phyloP scores from a whole-genome alignment of 1,140 invertebrate species.

The Dendrolimus kikuchii region DNA sequence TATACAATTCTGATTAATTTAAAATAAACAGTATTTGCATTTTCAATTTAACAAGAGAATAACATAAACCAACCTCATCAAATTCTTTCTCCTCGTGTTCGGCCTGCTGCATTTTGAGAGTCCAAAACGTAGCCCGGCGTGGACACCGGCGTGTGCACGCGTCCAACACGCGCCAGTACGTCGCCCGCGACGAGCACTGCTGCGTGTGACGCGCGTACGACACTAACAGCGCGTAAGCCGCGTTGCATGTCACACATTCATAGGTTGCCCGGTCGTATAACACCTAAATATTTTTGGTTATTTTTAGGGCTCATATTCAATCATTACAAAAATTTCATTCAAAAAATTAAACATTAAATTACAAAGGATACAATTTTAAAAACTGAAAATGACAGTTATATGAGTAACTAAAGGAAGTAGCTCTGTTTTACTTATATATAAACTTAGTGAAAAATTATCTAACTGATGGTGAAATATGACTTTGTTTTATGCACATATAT shows the following conservation, averaged over 20 bases:
- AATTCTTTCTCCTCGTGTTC: constrained; percentile 35
- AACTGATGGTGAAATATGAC: no score
- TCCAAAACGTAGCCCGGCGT: constrained; percentile 31
- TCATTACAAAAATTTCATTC: no score
- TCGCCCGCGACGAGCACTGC: constrained; percentile 27
- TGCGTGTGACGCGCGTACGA: constrained; percentile 24
- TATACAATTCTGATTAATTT: no score
- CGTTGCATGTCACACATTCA: constrained; percentile 7
- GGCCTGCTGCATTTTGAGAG: constrained; percentile 42
- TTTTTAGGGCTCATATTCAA: no score
- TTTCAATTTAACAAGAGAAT: background rate
- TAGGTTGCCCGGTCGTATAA: constrained; percentile 49
- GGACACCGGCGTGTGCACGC: constrained; percentile 31
- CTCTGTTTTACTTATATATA: no score
- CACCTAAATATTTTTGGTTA: constrained; percentile 21
- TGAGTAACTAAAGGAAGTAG: no score
- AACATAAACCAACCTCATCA: constrained; percentile 30
- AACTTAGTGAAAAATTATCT: no score
- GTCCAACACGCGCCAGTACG: constrained; percentile 30
- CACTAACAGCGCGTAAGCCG: constrained; percentile 15
- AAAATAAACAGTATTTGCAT: no score
- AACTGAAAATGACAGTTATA: no score
- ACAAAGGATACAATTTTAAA: no score
- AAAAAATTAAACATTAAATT: no score
- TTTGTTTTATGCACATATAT: no score